Percentiles rank a stretch among this genome's conserved stretches.
Evolutionary conservation across 2,888 invertebrate genomes (phyloP).

Genomic region (Eristalis arbustorum): DNA sequence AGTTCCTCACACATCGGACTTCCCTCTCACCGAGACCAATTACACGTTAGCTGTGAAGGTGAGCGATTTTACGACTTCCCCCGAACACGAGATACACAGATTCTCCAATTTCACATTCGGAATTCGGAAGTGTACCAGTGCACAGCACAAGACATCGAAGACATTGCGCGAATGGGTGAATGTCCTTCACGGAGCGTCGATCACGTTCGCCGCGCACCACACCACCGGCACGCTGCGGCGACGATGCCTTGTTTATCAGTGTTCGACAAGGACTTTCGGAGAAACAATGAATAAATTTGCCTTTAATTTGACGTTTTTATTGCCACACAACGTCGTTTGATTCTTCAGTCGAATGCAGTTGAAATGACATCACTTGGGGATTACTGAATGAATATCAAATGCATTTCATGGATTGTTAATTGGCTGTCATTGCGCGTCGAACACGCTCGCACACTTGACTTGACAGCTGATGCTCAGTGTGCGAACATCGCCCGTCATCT

Average conservation of each 20-base stretch:
- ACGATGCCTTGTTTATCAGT: not conserved
- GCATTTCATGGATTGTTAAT: conserved; percentile 50
- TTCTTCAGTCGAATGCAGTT: conserved; percentile 31
- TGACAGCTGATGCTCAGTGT: conserved; percentile 20
- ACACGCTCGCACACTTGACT: conserved; percentile 4
- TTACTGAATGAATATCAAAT: conserved; percentile 37
- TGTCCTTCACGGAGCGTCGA: not conserved
- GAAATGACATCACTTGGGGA: conserved; percentile 28
- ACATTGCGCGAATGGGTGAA: not conserved
- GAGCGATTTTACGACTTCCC: not conserved
- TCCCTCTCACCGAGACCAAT: not conserved
- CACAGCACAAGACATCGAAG: not conserved
- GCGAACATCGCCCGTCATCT: not conserved
- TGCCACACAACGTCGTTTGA: not conserved
- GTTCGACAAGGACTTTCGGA: not conserved
- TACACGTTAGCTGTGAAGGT: conserved; percentile 1
- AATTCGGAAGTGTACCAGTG: not conserved
- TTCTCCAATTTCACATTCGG: not conserved
- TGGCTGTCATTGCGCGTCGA: conserved; percentile 50
- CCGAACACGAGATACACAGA: not conserved
- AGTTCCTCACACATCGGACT: not conserved
- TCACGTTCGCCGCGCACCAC: not conserved
- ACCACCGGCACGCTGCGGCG: not conserved
- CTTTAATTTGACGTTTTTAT: conserved; percentile 46
- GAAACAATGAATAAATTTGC: conserved; percentile 16